Evolutionary conservation across 2,888 invertebrate species (phyloP).

Genomic region (Dimorphilus gyrociliatus): DNA sequence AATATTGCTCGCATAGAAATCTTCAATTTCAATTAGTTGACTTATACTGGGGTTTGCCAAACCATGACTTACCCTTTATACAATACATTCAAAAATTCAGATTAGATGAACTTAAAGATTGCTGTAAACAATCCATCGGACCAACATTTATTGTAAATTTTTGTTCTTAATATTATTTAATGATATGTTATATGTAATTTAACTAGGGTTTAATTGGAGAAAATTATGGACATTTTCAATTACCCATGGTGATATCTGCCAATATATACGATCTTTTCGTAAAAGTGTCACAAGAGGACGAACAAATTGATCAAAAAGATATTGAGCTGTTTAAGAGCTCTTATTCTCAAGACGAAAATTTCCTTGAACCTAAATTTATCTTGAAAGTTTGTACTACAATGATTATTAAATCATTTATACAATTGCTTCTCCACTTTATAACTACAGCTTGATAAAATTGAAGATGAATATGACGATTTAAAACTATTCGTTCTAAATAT

Average conservation of each 20-base stretch:
- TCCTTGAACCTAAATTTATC: neutral
- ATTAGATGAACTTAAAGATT: constrained; percentile 5
- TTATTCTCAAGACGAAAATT: constrained; percentile 5
- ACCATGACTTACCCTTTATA: no score
- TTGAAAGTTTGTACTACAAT: no score
- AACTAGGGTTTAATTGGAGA: constrained; percentile 7
- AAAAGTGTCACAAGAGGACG: neutral
- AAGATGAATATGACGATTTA: no score
- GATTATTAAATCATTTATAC: no score
- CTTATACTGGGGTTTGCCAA: constrained; percentile 5
- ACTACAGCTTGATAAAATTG: no score
- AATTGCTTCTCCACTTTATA: no score
- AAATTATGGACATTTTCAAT: constrained; percentile 4
- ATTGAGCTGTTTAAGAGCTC: constrained; percentile 1
- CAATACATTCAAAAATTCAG: neutral
- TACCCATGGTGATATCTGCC: constrained; percentile 1
- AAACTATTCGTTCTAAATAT: no score
- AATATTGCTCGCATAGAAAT: constrained; percentile 6
- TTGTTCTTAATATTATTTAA: neutral
- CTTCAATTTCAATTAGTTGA: constrained; percentile 10
- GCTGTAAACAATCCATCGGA: constrained; percentile 8
- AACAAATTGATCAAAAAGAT: constrained; percentile 1
- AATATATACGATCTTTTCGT: constrained; percentile 3
- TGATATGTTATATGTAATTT: neutral
- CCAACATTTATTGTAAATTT: constrained; percentile 9